Base-by-base conservation (phyloP, 1,140 invertebrate species). In the Saccostrea cuccullata region DNA sequence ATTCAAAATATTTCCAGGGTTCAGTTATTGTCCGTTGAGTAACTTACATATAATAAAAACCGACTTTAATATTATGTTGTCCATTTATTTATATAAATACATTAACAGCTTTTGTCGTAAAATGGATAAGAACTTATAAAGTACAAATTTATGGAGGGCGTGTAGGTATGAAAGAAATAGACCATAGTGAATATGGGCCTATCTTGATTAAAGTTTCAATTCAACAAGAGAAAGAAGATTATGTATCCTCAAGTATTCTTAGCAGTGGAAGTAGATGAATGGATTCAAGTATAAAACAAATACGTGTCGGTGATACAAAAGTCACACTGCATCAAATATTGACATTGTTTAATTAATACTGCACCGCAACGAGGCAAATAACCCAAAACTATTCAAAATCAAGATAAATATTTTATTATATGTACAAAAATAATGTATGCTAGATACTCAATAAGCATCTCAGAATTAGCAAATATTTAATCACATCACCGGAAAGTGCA, bases 401-500 rank as follows among this genome's bases (percentile, higher is more conserved):
- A 47, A 47, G 9, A 47, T 47, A 47, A 47, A 47, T 6, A 47
- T 47, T 47, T 47, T 47, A 47, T 8, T 1, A 47, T 47, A 47
- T 47, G 47, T 9, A 64, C 58, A 77, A 77, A 77, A 30, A 47
- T 47, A 17, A 30, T 13, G 11, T 36, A 30, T 17, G 70, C 70
- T 36, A 77, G 30, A 77, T 26, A 30, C 70, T 77, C 26, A 30
- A 64, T 36, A 77, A 77, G 23, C 70, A 30, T 77, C 70, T 77
- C 70, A 77, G 26, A 77, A 30, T 77, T 77, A 77, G 23, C 70
- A 77, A 77, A 77, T 77, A 77, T 77, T 77, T 77, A 30, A 77
- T 77, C 30, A 40, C 30, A 26, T 26, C 70, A 26, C 13, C 11
- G 26, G 23, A 77, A 77, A 77, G 70, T 77, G 36, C 70, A 77